These are phyloP conservation scores for Hypomesus transpacificus DNA, from an alignment of 2,113 vertebrate species.

Conservation along the genomic window DNA sequence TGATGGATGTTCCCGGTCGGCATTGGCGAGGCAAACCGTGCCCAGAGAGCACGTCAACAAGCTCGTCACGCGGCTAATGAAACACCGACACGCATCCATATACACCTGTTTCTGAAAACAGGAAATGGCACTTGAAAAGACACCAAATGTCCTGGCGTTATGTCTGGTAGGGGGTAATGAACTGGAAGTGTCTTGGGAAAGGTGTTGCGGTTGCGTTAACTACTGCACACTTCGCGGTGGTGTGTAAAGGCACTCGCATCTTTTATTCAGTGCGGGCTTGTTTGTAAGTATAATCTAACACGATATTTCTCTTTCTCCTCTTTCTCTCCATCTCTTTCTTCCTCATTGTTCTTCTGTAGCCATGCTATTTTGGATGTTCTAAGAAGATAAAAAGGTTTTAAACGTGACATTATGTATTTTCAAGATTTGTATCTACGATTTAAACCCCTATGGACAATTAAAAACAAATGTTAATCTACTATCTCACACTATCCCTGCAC, in stretches of 20 bases:
- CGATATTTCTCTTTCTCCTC: too few species aligned
- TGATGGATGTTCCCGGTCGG: conserved; percentile 43
- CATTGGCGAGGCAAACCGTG: conserved; percentile 23
- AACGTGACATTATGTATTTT: too few species aligned
- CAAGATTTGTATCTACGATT: too few species aligned
- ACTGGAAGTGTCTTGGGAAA: background rate
- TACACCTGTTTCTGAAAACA: conserved; percentile 21
- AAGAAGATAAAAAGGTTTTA: too few species aligned
- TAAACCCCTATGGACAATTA: too few species aligned
- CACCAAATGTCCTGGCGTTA: conserved; percentile 1
- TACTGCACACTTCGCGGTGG: too few species aligned
- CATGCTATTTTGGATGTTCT: too few species aligned
- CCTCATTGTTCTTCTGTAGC: too few species aligned
- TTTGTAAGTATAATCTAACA: too few species aligned
- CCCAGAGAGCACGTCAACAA: conserved; percentile 46
- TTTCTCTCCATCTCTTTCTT: too few species aligned
- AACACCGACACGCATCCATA: conserved; percentile 29
- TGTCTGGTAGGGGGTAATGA: background rate
- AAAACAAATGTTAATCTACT: too few species aligned
- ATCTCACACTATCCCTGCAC: conserved; percentile 10
- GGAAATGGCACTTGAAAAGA: conserved; percentile 27
- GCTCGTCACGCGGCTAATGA: conserved; percentile 13
- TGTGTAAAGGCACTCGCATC: background rate
- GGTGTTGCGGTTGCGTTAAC: background rate
- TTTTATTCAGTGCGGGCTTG: background rate